Percentiles rank a stretch among this genome's conserved stretches.
These are phyloP conservation scores for Drosophila pachea DNA, from an alignment of 1,140 invertebrate species.

Conservation along the genomic window DNA sequence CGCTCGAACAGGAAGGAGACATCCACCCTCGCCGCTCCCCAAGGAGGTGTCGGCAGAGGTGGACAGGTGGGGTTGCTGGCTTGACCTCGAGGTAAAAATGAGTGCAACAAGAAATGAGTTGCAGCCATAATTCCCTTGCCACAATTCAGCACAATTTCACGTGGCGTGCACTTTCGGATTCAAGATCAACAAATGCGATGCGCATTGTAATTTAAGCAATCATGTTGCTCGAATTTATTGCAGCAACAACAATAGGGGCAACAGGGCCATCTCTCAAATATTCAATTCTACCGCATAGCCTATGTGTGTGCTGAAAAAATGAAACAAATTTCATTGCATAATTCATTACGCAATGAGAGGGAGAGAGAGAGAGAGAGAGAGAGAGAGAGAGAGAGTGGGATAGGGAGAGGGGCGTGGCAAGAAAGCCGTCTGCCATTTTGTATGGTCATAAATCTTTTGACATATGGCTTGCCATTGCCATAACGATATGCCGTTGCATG, in stretches of 20 bases:
- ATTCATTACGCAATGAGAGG: slow-evolving; percentile 52
- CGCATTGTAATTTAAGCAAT: slow-evolving; percentile 55
- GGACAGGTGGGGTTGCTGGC: background rate
- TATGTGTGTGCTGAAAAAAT: slow-evolving; percentile 42
- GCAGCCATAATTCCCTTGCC: background rate
- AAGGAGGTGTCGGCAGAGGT: slow-evolving; percentile 12
- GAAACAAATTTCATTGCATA: slow-evolving; percentile 76
- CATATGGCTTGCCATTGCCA: slow-evolving; percentile 62
- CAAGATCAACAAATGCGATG: slow-evolving; percentile 28
- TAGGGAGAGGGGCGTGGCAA: slow-evolving; percentile 7
- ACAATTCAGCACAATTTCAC: slow-evolving; percentile 2
- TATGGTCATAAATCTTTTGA: slow-evolving; percentile 71
- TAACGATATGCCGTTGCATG: slow-evolving; percentile 29
- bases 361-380: slow-evolving; percentile 3
- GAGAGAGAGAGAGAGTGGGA: slow-evolving; percentile 3
- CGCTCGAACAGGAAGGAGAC: slow-evolving; percentile 34
- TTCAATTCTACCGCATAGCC: slow-evolving; percentile 31
- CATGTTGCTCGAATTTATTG: slow-evolving; percentile 58
- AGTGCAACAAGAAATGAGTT: slow-evolving; percentile 34
- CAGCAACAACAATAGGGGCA: slow-evolving; percentile 30
- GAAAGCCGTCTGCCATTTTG: slow-evolving; percentile 51
- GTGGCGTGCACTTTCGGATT: slow-evolving; percentile 3
- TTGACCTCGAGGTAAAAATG: slow-evolving; percentile 41
- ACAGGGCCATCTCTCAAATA: slow-evolving; percentile 34
- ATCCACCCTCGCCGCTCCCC: background rate